phyloP scores from a whole-genome alignment of 2,797 vertebrate species.

The Enoplosus armatus region DNA sequence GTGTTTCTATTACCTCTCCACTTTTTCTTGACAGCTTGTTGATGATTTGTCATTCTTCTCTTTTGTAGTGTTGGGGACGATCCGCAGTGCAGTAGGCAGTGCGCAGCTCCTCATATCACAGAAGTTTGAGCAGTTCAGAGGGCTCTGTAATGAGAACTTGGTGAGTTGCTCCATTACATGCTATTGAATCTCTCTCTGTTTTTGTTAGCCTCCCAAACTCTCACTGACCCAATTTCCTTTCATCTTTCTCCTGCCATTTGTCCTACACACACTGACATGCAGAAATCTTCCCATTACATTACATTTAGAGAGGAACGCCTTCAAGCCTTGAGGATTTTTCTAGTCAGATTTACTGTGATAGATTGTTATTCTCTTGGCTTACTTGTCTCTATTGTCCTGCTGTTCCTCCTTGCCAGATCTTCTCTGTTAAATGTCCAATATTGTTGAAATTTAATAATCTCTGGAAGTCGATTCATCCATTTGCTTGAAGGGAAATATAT shows the following conservation, averaged over 20 bases:
- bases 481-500: slow-evolving; percentile 13
- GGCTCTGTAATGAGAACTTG: slow-evolving; percentile 98
- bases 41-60: slow-evolving; percentile 10
- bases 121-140: slow-evolving; percentile 99
- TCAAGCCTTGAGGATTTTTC: neutral
- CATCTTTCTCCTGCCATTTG: neutral
- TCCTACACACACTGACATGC: neutral
- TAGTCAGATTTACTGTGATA: neutral
- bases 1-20: neutral
- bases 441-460: slow-evolving; percentile 12
- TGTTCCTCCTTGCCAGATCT: slow-evolving; percentile 4
- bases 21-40: neutral
- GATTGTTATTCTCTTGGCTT: neutral
- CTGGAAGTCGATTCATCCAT: slow-evolving; percentile 1
- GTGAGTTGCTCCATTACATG: slow-evolving; percentile 84
- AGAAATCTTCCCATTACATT: slow-evolving; percentile 8
- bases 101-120: slow-evolving; percentile 97
- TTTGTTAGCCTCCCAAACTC: slow-evolving; percentile 5
- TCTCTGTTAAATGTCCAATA: slow-evolving; percentile 14
- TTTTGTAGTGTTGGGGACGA: slow-evolving; percentile 93
- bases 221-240: slow-evolving; percentile 14
- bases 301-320: slow-evolving; percentile 4
- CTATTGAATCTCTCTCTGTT: neutral
- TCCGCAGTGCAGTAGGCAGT: slow-evolving; percentile 97
- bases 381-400: neutral